Evolutionary conservation across 2,888 invertebrate species (phyloP).

Genomic region (Rosalia funebris): DNA sequence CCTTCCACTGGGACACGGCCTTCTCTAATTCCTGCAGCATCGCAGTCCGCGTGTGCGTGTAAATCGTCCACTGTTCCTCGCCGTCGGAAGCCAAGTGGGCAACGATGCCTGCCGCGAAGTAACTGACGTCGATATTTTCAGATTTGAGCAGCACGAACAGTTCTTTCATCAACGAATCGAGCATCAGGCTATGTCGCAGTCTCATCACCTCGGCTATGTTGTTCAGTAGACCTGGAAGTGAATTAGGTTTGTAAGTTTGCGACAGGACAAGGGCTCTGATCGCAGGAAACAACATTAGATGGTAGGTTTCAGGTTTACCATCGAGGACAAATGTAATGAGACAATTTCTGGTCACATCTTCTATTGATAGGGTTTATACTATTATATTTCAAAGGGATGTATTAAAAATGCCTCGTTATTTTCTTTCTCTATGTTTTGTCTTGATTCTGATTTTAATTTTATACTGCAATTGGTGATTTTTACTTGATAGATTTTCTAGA

Average conservation of each 20-base stretch:
- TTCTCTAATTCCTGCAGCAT: slow-evolving; percentile 67
- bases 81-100: slow-evolving; percentile 75
- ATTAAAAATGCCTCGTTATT: too few species aligned
- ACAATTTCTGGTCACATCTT: too few species aligned
- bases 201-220: slow-evolving; percentile 78
- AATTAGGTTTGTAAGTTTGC: background rate
- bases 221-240: slow-evolving; percentile 69
- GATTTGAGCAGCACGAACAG: slow-evolving; percentile 63
- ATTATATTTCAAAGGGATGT: too few species aligned
- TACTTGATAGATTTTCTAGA: too few species aligned
- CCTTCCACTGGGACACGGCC: slow-evolving; percentile 73
- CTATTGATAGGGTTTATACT: too few species aligned
- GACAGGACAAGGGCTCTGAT: too few species aligned
- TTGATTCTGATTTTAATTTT: too few species aligned
- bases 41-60: slow-evolving; percentile 49
- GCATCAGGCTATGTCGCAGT: slow-evolving; percentile 53
- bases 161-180: slow-evolving; percentile 51
- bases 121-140: slow-evolving; percentile 74
- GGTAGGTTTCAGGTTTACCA: too few species aligned
- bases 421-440: too few species aligned
- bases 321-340: too few species aligned
- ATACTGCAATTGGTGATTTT: too few species aligned
- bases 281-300: too few species aligned
- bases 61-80: slow-evolving; percentile 64
- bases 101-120: slow-evolving; percentile 79